Percentiles rank a stretch among this genome's conserved stretches.
Evolutionary conservation across 2,113 vertebrate species (phyloP).

Genomic region (Xiphophorus couchianus): DNA sequence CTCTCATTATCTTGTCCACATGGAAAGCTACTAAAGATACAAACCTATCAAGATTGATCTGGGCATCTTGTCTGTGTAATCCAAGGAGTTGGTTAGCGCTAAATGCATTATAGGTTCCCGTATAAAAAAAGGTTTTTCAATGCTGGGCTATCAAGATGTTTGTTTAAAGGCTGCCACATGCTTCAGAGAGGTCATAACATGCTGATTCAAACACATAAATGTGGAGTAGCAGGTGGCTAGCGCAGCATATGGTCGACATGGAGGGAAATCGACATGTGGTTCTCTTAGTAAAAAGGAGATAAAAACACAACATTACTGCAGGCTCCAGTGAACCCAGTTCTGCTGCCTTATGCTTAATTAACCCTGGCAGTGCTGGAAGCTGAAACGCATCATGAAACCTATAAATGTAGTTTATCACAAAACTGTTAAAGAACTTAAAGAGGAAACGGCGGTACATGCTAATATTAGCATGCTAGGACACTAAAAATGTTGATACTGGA

Average conservation of each 20-base stretch:
- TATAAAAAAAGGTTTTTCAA: slow-evolving; percentile 9
- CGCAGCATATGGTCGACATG: slow-evolving; percentile 28
- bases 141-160: slow-evolving; percentile 21
- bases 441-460: not conserved
- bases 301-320: not conserved
- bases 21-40: slow-evolving; percentile 30
- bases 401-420: not conserved
- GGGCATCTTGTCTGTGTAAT: slow-evolving; percentile 34
- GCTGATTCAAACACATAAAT: not conserved
- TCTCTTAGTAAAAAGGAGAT: slow-evolving; percentile 16
- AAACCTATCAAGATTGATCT: slow-evolving; percentile 34
- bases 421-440: not conserved
- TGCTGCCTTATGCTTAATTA: slow-evolving; percentile 9
- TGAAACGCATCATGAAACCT: not conserved
- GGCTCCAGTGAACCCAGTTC: not conserved
- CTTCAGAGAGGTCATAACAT: slow-evolving; percentile 7
- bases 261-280: slow-evolving; percentile 22
- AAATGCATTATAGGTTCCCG: slow-evolving; percentile 9
- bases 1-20: slow-evolving; percentile 27
- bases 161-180: slow-evolving; percentile 3
- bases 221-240: slow-evolving; percentile 29
- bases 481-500: not conserved
- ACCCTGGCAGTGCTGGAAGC: not conserved
- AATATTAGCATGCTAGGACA: not conserved
- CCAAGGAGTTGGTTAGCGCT: slow-evolving; percentile 18